Percentiles rank a stretch among this genome's conserved stretches.
These are phyloP conservation scores for Kryptolebias ocellatus DNA, from an alignment of 2,797 vertebrate genomes.

Conservation along the genomic window DNA sequence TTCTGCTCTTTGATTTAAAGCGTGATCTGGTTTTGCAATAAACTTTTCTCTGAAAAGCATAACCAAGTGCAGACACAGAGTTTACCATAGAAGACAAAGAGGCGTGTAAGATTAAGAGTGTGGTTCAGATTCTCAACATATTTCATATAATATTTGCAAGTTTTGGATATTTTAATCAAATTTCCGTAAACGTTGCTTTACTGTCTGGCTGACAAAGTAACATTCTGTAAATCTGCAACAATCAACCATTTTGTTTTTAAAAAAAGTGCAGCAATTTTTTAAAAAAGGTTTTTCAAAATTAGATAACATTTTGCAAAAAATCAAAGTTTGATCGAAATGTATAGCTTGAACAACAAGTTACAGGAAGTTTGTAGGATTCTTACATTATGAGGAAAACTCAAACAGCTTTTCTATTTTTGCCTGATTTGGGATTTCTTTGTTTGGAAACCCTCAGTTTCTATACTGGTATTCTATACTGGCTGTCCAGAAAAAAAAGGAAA, in stretches of 20 bases:
- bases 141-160: slow-evolving; percentile 12
- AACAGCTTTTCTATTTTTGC: slow-evolving; percentile 33
- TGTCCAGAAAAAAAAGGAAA: background rate
- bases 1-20: slow-evolving; percentile 60
- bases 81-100: slow-evolving; percentile 56
- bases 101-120: slow-evolving; percentile 61
- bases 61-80: slow-evolving; percentile 75
- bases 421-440: slow-evolving; percentile 54
- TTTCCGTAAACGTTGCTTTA: too few species aligned
- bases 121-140: slow-evolving; percentile 68
- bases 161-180: too few species aligned
- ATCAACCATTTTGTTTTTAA: slow-evolving; percentile 12
- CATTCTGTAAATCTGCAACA: slow-evolving; percentile 31
- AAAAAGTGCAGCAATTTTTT: background rate
- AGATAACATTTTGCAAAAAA: too few species aligned
- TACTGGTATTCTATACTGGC: slow-evolving; percentile 46
- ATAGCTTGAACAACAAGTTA: slow-evolving; percentile 16
- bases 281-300: too few species aligned
- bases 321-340: background rate
- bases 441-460: slow-evolving; percentile 56
- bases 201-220: slow-evolving; percentile 1
- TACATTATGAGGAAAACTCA: slow-evolving; percentile 30
- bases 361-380: slow-evolving; percentile 39
- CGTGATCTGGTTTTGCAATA: slow-evolving; percentile 68
- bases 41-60: slow-evolving; percentile 52